Conservation (phyloP, 2,113 vertebrate species). For the Pimephales promelas region DNA sequence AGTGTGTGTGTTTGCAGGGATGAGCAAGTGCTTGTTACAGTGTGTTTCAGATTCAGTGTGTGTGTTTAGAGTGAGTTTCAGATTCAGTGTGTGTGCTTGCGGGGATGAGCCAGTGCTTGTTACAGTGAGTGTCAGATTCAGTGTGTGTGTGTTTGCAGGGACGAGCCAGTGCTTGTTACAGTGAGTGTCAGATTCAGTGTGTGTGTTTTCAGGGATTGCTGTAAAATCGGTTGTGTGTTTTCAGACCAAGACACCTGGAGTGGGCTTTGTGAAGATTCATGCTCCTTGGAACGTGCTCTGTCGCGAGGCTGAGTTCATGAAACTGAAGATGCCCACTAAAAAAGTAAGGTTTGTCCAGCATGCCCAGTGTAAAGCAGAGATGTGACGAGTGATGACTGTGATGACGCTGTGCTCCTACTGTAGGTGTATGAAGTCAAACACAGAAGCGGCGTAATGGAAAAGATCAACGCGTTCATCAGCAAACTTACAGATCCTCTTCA, state of each 20-base stretch:
- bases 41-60: too few species aligned
- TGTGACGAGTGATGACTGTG: neutral
- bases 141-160: neutral
- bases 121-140: neutral
- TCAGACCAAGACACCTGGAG: slow-evolving; percentile 84
- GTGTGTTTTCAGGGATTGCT: neutral
- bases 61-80: too few species aligned
- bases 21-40: too few species aligned
- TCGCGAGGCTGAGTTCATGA: slow-evolving; percentile 88
- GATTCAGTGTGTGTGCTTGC: neutral
- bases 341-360: slow-evolving; percentile 72
- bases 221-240: slow-evolving; percentile 12
- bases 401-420: neutral
- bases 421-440: slow-evolving; percentile 91
- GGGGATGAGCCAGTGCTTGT: too few species aligned
- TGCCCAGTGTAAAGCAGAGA: neutral
- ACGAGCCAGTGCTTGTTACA: too few species aligned
- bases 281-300: slow-evolving; percentile 87
- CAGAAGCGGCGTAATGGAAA: slow-evolving; percentile 83
- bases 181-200: neutral
- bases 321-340: slow-evolving; percentile 91
- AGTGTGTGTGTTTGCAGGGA: too few species aligned
- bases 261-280: slow-evolving; percentile 88
- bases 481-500: slow-evolving; percentile 91
- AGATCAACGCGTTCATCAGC: slow-evolving; percentile 85